phyloP scores from a whole-genome alignment of 2,888 invertebrate genomes.

The Noctua comes region DNA sequence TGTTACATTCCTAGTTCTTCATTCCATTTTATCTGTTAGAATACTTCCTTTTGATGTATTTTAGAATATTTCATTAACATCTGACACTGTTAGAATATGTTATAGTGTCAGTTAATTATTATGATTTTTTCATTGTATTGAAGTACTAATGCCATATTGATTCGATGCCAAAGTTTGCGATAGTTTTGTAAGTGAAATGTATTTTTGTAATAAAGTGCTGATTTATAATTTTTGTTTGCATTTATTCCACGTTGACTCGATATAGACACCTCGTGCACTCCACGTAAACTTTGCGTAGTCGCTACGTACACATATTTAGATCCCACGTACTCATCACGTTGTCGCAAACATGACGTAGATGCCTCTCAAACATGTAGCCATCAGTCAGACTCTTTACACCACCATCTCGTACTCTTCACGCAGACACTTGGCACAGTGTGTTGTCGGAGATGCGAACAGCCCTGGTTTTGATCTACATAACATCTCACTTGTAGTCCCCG shows the following conservation, averaged over 20 bases:
- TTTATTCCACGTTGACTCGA: not conserved
- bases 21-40: not conserved
- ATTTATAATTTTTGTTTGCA: not conserved
- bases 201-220: conserved; percentile 40
- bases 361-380: not conserved
- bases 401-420: not conserved
- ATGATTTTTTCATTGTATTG: not conserved
- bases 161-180: conserved; percentile 10
- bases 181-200: conserved; percentile 21
- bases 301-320: not conserved
- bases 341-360: not conserved
- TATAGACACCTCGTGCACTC: too few relatives aligned
- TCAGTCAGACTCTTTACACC: not conserved
- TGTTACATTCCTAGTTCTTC: conserved; percentile 8
- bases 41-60: not conserved
- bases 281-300: not conserved
- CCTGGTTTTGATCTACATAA: not conserved
- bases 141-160: conserved; percentile 4
- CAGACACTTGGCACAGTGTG: not conserved
- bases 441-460: not conserved
- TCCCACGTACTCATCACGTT: not conserved
- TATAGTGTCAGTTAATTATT: not conserved
- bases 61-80: not conserved
- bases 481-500: not conserved
- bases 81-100: not conserved